Evolutionary conservation across 2,888 invertebrate genomes (phyloP).

Genomic region (Gryllus longicercus): DNA sequence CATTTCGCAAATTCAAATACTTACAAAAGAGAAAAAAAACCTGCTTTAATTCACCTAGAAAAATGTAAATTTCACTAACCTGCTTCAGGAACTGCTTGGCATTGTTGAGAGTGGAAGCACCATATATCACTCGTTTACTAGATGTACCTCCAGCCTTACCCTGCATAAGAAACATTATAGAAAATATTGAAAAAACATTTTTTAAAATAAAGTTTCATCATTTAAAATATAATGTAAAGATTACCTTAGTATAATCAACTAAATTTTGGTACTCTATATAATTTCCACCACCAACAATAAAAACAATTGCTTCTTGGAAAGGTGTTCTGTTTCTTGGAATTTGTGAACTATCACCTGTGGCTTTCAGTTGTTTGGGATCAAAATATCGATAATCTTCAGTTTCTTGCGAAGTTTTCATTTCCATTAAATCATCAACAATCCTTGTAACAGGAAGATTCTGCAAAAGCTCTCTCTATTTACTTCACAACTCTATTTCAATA

Average conservation of each 20-base stretch:
- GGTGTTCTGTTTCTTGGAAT: conserved; percentile 60
- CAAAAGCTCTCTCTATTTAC: conserved; percentile 38
- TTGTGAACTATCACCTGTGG: conserved; percentile 53
- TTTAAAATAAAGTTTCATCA: not conserved
- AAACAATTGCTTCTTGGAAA: conserved; percentile 86
- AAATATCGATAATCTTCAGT: conserved; percentile 87
- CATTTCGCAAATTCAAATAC: no score
- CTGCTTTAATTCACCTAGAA: not conserved
- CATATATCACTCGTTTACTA: conserved; percentile 84
- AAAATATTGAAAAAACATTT: conserved; percentile 20
- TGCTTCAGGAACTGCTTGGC: conserved; percentile 93
- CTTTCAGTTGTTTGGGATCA: conserved; percentile 90
- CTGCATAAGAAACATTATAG: conserved; percentile 48
- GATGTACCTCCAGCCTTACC: conserved; percentile 58
- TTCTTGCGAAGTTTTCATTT: conserved; percentile 71
- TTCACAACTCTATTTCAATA: not conserved
- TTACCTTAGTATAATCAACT: conserved; percentile 85
- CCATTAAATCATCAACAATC: conserved; percentile 86
- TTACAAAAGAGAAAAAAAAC: no score
- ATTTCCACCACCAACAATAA: conserved; percentile 91
- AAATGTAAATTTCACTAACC: conserved; percentile 46
- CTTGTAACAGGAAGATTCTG: conserved; percentile 92
- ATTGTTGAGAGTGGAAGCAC: conserved; percentile 90
- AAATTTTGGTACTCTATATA: conserved; percentile 99
- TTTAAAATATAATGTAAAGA: conserved; percentile 5